Evolutionary conservation across 2,113 vertebrate genomes (phyloP).

Genomic region (Paedocypris sp.): DNA sequence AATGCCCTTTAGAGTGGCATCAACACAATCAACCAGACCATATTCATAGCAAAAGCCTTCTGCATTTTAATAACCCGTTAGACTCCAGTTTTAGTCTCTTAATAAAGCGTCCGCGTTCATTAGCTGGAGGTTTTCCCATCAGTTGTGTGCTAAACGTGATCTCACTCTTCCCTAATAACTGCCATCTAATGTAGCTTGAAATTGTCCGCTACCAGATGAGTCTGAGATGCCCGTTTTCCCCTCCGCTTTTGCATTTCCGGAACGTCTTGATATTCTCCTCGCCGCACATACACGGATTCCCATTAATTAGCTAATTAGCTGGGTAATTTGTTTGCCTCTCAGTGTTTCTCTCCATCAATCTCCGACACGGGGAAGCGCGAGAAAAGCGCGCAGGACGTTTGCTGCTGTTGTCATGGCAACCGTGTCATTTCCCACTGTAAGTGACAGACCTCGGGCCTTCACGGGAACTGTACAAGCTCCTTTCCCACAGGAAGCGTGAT

Average conservation of each 20-base stretch:
- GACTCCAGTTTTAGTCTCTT: no score
- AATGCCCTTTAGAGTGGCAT: no score
- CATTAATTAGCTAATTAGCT: constrained; percentile 1
- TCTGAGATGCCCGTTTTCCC: neutral
- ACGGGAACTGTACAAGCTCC: neutral
- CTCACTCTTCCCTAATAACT: neutral
- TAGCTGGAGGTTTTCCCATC: neutral
- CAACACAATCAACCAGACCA: no score
- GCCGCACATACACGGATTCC: neutral
- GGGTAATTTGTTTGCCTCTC: neutral
- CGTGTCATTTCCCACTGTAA: neutral
- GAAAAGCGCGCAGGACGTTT: constrained; percentile 7
- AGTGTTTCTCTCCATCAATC: constrained; percentile 5
- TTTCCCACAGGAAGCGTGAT: constrained; percentile 4
- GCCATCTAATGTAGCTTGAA: neutral
- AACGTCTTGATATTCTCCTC: neutral
- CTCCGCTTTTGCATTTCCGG: neutral
- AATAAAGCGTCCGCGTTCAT: no score
- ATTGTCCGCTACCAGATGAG: constrained; percentile 2
- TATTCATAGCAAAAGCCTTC: no score
- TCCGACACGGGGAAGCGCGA: constrained; percentile 16
- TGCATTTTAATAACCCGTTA: no score
- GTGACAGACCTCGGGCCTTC: constrained; percentile 13
- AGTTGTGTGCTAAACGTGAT: neutral
- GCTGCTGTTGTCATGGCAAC: constrained; percentile 24